phyloP scores from a whole-genome alignment of 2,888 invertebrate species.

The Melipona bicolor region DNA sequence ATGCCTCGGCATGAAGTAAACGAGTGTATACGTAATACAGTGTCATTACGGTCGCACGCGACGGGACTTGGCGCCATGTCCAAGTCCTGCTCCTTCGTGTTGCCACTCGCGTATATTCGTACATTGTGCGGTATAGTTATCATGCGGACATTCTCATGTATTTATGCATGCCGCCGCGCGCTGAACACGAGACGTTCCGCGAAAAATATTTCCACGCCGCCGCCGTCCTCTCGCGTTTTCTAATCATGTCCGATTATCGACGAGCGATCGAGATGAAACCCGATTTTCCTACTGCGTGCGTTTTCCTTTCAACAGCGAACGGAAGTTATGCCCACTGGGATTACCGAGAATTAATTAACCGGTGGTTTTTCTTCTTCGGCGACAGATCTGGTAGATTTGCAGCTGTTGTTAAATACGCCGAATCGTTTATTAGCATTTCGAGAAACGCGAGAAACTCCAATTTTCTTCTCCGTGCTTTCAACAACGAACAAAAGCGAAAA shows the following conservation, averaged over 20 bases:
- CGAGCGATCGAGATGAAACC: background rate
- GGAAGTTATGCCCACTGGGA: too few relatives aligned
- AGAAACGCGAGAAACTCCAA: too few relatives aligned
- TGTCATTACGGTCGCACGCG: constrained; percentile 63
- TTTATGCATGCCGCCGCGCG: constrained; percentile 48
- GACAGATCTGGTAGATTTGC: too few relatives aligned
- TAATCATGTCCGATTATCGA: constrained; percentile 8
- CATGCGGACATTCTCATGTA: constrained; percentile 45
- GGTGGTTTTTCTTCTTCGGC: too few relatives aligned
- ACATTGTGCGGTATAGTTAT: constrained; percentile 44
- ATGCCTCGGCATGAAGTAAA: constrained; percentile 48
- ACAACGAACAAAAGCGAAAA: too few relatives aligned
- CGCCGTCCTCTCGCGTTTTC: background rate
- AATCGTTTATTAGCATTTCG: too few relatives aligned
- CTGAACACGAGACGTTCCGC: constrained; percentile 6
- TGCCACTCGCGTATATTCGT: constrained; percentile 25
- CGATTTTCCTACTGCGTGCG: too few relatives aligned
- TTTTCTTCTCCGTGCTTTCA: too few relatives aligned
- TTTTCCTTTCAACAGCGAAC: too few relatives aligned
- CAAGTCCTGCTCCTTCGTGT: constrained; percentile 37
- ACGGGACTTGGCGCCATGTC: constrained; percentile 62
- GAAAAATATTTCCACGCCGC: constrained; percentile 5
- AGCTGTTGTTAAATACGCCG: too few relatives aligned
- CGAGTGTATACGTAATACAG: constrained; percentile 50
- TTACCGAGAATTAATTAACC: too few relatives aligned